Conservation (phyloP, 2,797 vertebrate species). For the Tadarida brasiliensis region DNA sequence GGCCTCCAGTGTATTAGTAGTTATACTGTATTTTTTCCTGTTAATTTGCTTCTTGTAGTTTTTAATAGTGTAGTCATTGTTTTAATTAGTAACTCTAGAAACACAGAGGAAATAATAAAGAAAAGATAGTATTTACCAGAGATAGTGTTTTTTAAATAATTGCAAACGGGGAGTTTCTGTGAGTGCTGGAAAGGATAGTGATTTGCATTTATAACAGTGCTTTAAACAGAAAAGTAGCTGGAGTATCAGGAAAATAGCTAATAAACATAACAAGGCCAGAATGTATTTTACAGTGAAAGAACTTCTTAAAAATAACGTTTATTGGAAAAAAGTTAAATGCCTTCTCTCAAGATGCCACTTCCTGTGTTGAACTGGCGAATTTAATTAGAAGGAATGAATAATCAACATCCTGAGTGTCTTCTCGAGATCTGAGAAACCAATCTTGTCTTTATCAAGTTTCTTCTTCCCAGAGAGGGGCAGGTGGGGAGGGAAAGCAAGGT, state of each 20-base stretch:
- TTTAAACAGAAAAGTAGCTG: constrained; percentile 56
- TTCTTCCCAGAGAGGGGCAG: neutral
- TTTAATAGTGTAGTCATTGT: constrained; percentile 65
- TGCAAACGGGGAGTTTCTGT: constrained; percentile 35
- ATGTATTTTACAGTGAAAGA: constrained; percentile 59
- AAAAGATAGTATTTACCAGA: constrained; percentile 56
- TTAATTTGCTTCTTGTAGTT: constrained; percentile 65
- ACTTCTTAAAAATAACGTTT: neutral
- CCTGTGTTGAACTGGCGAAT: neutral
- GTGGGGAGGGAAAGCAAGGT: neutral
- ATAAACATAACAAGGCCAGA: constrained; percentile 19
- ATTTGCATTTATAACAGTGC: constrained; percentile 40
- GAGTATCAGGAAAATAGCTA: constrained; percentile 53
- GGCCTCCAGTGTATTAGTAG: constrained; percentile 39
- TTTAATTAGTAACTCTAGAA: constrained; percentile 68
- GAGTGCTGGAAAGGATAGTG: constrained; percentile 19
- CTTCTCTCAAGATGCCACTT: constrained; percentile 56
- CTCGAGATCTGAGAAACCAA: constrained; percentile 26
- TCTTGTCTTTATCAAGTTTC: constrained; percentile 40
- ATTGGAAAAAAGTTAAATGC: neutral
- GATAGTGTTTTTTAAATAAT: constrained; percentile 47
- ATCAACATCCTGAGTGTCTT: neutral
- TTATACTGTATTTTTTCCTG: neutral
- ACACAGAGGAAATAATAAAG: constrained; percentile 67
- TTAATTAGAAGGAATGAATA: neutral